Evolutionary conservation across 2,888 invertebrate genomes (phyloP).

Genomic region (Zygaena filipendulae): DNA sequence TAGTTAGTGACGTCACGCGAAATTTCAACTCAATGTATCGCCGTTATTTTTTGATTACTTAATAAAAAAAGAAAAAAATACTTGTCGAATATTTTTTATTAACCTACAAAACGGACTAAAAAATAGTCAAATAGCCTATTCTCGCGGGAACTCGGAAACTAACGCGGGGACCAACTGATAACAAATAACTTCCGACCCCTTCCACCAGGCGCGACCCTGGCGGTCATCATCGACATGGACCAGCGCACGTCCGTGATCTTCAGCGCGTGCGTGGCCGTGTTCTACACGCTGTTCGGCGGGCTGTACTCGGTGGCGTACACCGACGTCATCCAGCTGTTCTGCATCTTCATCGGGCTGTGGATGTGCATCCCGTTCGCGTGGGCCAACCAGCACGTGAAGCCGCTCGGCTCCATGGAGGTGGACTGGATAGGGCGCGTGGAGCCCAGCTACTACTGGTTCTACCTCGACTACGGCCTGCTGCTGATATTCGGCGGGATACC

Average conservation of each 20-base stretch:
- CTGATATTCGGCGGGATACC: slow-evolving; percentile 96
- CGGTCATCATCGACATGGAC: slow-evolving; percentile 97
- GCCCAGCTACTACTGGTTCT: slow-evolving; percentile 79
- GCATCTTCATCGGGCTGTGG: slow-evolving; percentile 98
- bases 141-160: too few species aligned
- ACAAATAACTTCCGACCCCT: too few species aligned
- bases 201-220: slow-evolving; percentile 93
- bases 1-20: too few species aligned
- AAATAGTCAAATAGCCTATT: too few species aligned
- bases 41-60: too few species aligned
- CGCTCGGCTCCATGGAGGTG: slow-evolving; percentile 83
- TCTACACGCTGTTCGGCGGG: slow-evolving; percentile 98
- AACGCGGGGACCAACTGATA: too few species aligned
- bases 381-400: slow-evolving; percentile 85
- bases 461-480: slow-evolving; percentile 89
- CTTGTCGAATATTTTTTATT: too few species aligned
- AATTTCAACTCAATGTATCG: too few species aligned
- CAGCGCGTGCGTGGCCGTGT: slow-evolving; percentile 95
- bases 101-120: too few species aligned
- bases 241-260: slow-evolving; percentile 92
- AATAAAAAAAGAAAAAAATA: too few species aligned
- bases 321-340: slow-evolving; percentile 97
- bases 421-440: slow-evolving; percentile 91
- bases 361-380: slow-evolving; percentile 97
- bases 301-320: slow-evolving; percentile 99